These are phyloP conservation scores for Desmodus rotundus DNA, from an alignment of 2,113 vertebrate species.

Conservation along the genomic window DNA sequence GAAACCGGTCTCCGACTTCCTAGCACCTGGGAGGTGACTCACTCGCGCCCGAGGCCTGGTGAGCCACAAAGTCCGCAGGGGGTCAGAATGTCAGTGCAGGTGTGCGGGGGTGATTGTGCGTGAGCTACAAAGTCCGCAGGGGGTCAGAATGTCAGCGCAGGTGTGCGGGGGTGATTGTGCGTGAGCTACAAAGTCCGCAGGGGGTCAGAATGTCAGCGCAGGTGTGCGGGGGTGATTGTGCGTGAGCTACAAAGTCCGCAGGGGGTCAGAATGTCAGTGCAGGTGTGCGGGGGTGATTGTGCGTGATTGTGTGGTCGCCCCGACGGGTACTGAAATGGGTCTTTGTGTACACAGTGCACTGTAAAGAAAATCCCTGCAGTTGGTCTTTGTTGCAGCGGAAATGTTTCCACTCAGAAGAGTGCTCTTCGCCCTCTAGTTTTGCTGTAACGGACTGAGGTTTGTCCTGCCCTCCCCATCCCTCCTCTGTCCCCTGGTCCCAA, in stretches of 20 bases:
- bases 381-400: accelerated
- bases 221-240: too few relatives aligned
- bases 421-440: not conserved
- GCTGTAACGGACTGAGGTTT: not conserved
- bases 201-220: too few relatives aligned
- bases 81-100: not conserved
- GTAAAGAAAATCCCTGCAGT: not conserved
- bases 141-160: too few relatives aligned
- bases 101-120: not conserved
- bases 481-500: not conserved
- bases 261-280: too few relatives aligned
- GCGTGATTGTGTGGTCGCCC: too few relatives aligned
- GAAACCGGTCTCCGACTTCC: not conserved
- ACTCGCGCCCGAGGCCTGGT: not conserved
- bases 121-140: too few relatives aligned
- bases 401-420: not conserved
- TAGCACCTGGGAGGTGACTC: not conserved
- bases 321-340: too few relatives aligned
- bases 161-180: too few relatives aligned
- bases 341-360: not conserved
- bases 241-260: too few relatives aligned
- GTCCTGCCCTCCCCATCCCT: not conserved
- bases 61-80: not conserved
- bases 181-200: too few relatives aligned
- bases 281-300: too few relatives aligned